These are phyloP conservation scores for Agrilus biguttatus DNA, from an alignment of 2,888 invertebrate species.

Conservation along the genomic window DNA sequence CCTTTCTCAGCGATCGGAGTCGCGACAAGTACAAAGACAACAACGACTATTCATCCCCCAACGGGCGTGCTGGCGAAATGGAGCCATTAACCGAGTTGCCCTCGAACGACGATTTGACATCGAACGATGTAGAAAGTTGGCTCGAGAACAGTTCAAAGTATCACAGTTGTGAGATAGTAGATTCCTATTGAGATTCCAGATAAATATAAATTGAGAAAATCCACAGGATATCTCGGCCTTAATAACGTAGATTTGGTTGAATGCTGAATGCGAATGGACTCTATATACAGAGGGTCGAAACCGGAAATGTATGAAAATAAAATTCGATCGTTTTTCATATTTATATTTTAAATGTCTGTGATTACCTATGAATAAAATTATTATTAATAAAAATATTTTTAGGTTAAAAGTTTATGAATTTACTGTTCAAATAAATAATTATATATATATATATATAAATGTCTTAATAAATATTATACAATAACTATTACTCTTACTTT, in stretches of 20 bases:
- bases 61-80: conserved; percentile 42
- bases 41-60: conserved; percentile 25
- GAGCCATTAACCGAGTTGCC: conserved; percentile 52
- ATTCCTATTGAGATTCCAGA: conserved; percentile 25
- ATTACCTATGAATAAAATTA: no score
- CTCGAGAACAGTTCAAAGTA: conserved; percentile 62
- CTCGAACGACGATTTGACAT: conserved; percentile 50
- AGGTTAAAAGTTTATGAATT: no score
- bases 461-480: no score
- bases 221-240: no score
- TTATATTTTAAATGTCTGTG: neutral
- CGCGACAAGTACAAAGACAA: conserved; percentile 27
- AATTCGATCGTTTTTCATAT: neutral
- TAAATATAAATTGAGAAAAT: neutral
- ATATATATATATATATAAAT: no score
- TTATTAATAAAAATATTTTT: no score
- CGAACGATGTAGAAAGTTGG: conserved; percentile 54
- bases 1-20: conserved; percentile 22
- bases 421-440: no score
- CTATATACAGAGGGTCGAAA: neutral
- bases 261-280: no score
- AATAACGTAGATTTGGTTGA: no score
- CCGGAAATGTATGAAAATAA: neutral
- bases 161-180: conserved; percentile 61
- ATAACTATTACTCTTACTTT: no score